phyloP scores from a whole-genome alignment of 1,140 invertebrate species.

The Radopholus similis region DNA sequence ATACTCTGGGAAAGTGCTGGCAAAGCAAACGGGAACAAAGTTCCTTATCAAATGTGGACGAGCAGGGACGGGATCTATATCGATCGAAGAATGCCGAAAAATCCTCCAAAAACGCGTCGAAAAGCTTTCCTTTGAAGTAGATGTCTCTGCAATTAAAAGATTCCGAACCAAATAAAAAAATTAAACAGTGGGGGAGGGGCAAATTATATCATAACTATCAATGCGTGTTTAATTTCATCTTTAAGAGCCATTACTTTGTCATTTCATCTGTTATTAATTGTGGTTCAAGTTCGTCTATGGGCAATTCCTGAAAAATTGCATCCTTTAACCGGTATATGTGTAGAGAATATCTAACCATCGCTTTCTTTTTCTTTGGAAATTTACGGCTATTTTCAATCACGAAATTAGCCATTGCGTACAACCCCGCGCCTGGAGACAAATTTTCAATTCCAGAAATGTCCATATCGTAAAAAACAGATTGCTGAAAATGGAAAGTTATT shows the following conservation, averaged over 20 bases:
- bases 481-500: not conserved
- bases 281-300: slow-evolving; percentile 9
- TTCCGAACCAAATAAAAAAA: slow-evolving; percentile 8
- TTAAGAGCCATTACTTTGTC: not conserved
- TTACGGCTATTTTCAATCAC: slow-evolving; percentile 21
- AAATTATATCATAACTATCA: too few species aligned
- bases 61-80: not conserved
- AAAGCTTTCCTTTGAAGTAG: slow-evolving; percentile 17
- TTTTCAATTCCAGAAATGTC: slow-evolving; percentile 18
- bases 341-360: not conserved
- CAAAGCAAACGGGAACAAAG: slow-evolving; percentile 9
- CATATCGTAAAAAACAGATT: slow-evolving; percentile 17
- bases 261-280: slow-evolving; percentile 1
- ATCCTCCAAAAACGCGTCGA: slow-evolving; percentile 23
- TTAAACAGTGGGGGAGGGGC: too few species aligned
- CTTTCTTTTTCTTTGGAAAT: not conserved
- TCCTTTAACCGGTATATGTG: not conserved
- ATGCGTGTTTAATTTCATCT: too few species aligned
- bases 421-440: slow-evolving; percentile 13
- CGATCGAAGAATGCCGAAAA: slow-evolving; percentile 8
- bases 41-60: slow-evolving; percentile 15
- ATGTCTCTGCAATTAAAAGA: slow-evolving; percentile 4
- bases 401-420: slow-evolving; percentile 31
- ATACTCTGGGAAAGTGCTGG: slow-evolving; percentile 22
- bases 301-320: not conserved